Percentiles rank a stretch among this genome's conserved stretches.
These are phyloP conservation scores for Sialia sialis DNA, from an alignment of 2,113 vertebrate genomes.

Conservation along the genomic window DNA sequence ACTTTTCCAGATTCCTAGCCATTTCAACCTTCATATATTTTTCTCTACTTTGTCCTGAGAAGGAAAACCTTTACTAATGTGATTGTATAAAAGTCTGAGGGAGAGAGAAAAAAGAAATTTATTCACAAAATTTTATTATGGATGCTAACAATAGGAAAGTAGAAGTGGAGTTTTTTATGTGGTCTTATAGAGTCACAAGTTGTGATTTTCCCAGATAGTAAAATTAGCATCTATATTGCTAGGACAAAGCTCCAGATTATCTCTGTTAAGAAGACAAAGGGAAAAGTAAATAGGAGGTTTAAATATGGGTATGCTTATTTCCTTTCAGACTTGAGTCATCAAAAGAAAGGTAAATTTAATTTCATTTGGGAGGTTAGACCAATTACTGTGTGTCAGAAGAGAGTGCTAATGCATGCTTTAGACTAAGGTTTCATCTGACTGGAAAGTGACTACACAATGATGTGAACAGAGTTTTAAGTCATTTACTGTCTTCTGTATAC, in stretches of 20 bases:
- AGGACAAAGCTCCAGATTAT: background rate
- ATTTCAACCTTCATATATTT: background rate
- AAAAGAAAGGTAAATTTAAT: slow-evolving; percentile 39
- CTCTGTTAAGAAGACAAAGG: slow-evolving; percentile 19
- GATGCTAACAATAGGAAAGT: background rate
- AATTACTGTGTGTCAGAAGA: slow-evolving; percentile 4
- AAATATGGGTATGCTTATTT: slow-evolving; percentile 1
- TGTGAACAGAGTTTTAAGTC: background rate
- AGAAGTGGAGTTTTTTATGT: background rate
- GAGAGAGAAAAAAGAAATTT: background rate
- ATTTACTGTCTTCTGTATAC: background rate
- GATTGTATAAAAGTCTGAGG: background rate
- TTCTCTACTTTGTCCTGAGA: background rate
- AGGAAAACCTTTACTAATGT: background rate
- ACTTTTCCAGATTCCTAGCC: background rate
- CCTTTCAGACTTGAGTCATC: background rate
- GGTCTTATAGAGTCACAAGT: background rate
- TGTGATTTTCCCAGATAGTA: background rate
- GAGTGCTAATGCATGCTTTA: background rate
- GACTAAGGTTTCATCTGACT: background rate
- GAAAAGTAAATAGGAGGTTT: background rate
- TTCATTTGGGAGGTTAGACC: background rate
- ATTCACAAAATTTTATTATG: background rate
- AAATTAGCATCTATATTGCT: slow-evolving; percentile 39
- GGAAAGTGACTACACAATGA: background rate